Base-by-base conservation (phyloP, 2,888 invertebrate genomes). In the Caenorhabditis virilis region DNA sequence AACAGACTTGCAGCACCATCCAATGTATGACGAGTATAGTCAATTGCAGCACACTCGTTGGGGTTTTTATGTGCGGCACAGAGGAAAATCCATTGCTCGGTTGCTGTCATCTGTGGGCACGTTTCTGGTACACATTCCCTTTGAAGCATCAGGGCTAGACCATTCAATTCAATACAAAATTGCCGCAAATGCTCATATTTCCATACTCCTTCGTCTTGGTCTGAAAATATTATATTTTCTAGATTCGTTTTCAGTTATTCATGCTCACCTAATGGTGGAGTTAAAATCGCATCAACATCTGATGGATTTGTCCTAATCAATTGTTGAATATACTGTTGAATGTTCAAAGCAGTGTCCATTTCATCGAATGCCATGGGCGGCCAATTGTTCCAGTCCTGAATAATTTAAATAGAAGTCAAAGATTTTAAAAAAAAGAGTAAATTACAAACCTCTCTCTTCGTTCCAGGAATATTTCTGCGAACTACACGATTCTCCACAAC, bases 31-130 rank as follows among this genome's bases (percentile, higher is more conserved):
- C 98, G 88, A 1, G 97, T 98, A 83, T 98, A 98, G 86, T 98
- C 97, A 84, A 99, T 98, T 52, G 98, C 98, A 57, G 97, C 93
- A 85, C 98, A 98, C 88, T 86, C 98, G 86, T 98, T 98, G 38
- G 98, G 98, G 68, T 97, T 97, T 88, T 98, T 98, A 85, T 98
- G 98, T 39, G 98, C 97, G 59, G 98, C 98, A 88, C 98, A 98
- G 52, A 99, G 87, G 85, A 98, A 98, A 85, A 99, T 98, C 98
- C 98, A 99, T 84, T 98, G 97, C 85, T 98, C 97, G 26, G 98
- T 98, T 27, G 98, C 98, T 42, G 97, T 98, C 98, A 98, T 99
- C 86, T 99, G 97, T 64, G 91, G 93, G 85, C 98, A 98, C 22
- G 91, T 93, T 82, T 93, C 92, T 36, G 97, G 95, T 83, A 92